phyloP scores from a whole-genome alignment of 2,113 vertebrate species.

The Irena cyanogastra region DNA sequence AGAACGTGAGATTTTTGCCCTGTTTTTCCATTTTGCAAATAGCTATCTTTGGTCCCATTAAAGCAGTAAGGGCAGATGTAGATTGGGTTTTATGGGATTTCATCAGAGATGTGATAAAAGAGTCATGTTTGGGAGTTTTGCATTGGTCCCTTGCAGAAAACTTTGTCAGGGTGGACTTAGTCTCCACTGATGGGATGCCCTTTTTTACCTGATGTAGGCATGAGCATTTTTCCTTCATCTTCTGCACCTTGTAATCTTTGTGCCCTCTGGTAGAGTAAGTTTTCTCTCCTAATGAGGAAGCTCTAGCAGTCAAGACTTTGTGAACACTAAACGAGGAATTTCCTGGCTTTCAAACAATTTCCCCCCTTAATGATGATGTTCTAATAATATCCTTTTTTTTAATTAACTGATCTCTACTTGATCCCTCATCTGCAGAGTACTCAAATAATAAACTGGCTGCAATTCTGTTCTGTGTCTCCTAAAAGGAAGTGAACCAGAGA shows the following conservation, averaged over 20 bases:
- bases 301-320: background rate
- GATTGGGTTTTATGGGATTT: background rate
- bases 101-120: background rate
- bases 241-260: background rate
- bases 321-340: slow-evolving; percentile 27
- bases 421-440: background rate
- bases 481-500: background rate
- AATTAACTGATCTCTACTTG: slow-evolving; percentile 34
- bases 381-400: slow-evolving; percentile 11
- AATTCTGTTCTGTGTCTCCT: background rate
- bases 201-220: background rate
- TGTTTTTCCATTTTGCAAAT: background rate
- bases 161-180: background rate
- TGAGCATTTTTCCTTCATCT: background rate
- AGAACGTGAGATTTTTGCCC: background rate
- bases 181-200: background rate
- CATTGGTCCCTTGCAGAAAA: background rate
- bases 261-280: background rate
- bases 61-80: background rate
- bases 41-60: background rate
- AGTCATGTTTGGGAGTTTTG: background rate
- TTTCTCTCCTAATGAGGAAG: slow-evolving; percentile 14
- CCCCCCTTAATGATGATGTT: slow-evolving; percentile 7
- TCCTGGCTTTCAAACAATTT: slow-evolving; percentile 53
- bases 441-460: background rate